Evolutionary conservation across 2,888 invertebrate species (phyloP), one percentile per base, ranked within the genome.

Genomic region (Lobophora halterata): DNA sequence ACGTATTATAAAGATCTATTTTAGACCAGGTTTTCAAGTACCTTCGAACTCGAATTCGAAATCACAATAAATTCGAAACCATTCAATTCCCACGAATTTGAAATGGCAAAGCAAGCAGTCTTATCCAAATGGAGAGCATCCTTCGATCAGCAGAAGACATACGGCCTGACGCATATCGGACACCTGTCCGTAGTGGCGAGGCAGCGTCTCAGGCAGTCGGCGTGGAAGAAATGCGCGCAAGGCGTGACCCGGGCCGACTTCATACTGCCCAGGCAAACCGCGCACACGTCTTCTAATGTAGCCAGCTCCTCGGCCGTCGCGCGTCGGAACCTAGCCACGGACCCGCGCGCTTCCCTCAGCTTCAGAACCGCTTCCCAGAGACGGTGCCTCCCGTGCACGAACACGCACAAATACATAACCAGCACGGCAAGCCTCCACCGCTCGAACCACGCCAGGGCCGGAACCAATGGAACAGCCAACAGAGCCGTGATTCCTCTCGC

Each of bases 221-320:
- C 93, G 65, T 95, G 95, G 75, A 94, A 95, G 66, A 93, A 89
- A 66, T 95, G 95, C 29, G 93, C 92, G 64, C 95, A 95, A 0
- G 94, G 94, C 0, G 94, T 94, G 5, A 94, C 90, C 19, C 94
- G 86, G 0, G 94, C 94, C 3, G 91, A 89, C 31, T 81, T 81
- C 93, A 94, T 93, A 1, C 80, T 66, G 46, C 90, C 91, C 18
- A 95, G 83, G 59, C 95, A 95, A 2, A 95, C 93, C 0, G 94
- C 93, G 66, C 95, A 95, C 0, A 94, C 93, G 56, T 95, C 94
- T 57, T 94, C 93, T 40, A 92, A 89, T 23, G 89, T 89, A 5
- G 88, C 82, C 19, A 95, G 87, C 61, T 94, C 94, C 5, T 91
- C 90, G 0, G 67, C 38, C 1, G 91, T 91, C 10, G 94, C 94